Base-by-base conservation (phyloP, 2,797 vertebrate genomes). In the Steatocranus sp. region DNA sequence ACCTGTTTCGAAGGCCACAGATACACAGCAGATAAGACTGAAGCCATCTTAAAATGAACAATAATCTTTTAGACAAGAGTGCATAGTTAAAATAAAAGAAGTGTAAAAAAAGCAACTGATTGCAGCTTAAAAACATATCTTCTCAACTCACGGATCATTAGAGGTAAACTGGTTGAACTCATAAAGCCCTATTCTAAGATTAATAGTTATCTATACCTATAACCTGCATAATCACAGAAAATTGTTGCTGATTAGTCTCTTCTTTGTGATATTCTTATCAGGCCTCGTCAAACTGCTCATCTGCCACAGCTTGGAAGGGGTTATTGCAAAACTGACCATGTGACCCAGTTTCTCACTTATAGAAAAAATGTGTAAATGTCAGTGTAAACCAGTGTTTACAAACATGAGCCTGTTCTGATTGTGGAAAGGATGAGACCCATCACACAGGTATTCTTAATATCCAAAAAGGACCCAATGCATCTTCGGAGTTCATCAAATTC, bases 151-250 rank as follows among this genome's bases (percentile, higher is more conserved):
- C 51, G 91, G 93, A 93, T 97, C 94, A 77, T 86, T 87, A 48
- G 90, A 90, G 86, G 96, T 96, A 89, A 96, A 93, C 89, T 94
- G 77, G 91, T 97, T 97, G 94, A 95, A 95, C 56, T 58, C 17
- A 58, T 58, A 34, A 34, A 58, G 56, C 30, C 10, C 17, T 58
- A 34, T 58, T 58, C 56, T 58, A 30, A 97, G 96, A 92, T 96
- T 97, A 88, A 96, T 95, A 87, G 87, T 96, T 97, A 91, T 97
- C 96, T 4, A 97, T 87, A 89, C 95, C 97, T 76, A 97, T 96
- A 90, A 96, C 90, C 96, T 96, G 87, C 89, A 93, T 87, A 95
- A 87, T 78, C 92, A 94, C 86, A 97, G 94, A 90, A 97, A 94
- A 91, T 96, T 97, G 94, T 96, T 96, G 93, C 96, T 93, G 89